Percentiles rank a stretch among this genome's conserved stretches.
These are phyloP conservation scores for Polydrusus cervinus DNA, from an alignment of 2,888 invertebrate species.

Conservation along the genomic window DNA sequence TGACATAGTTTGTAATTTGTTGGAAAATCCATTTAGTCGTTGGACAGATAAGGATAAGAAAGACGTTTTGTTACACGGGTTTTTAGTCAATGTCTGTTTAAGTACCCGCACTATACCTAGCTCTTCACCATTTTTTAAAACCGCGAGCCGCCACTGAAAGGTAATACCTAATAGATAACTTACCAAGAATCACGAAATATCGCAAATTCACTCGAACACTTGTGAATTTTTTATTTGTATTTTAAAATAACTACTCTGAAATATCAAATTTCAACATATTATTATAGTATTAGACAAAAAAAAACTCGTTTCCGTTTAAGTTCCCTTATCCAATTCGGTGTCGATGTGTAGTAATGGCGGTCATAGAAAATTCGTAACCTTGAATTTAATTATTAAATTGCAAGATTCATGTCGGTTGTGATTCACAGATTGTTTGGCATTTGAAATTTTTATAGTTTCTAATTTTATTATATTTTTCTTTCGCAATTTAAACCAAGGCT, in stretches of 20 bases:
- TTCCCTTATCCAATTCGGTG: constrained; percentile 40
- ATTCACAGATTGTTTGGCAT: constrained; percentile 65
- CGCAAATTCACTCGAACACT: background rate
- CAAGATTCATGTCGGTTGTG: constrained; percentile 63
- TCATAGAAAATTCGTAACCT: constrained; percentile 66
- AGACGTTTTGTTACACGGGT: too few species aligned
- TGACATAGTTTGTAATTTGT: too few species aligned
- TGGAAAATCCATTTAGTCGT: too few species aligned
- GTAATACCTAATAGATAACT: background rate
- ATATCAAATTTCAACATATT: constrained; percentile 17
- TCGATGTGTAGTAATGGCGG: constrained; percentile 43
- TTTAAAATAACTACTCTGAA: constrained; percentile 5
- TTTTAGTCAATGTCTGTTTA: too few species aligned
- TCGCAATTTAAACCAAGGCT: constrained; percentile 58
- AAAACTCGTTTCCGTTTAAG: constrained; percentile 27
- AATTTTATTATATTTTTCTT: constrained; percentile 64
- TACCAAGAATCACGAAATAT: constrained; percentile 8
- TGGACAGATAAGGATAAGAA: too few species aligned
- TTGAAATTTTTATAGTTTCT: constrained; percentile 66
- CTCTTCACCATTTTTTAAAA: too few species aligned
- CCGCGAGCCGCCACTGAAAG: background rate
- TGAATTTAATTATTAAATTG: constrained; percentile 64
- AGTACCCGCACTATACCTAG: too few species aligned
- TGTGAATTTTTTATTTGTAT: constrained; percentile 13
- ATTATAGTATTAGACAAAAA: constrained; percentile 25